Evolutionary conservation across 2,113 vertebrate species (phyloP), one percentile per base, ranked within the genome.

Genomic region (Prochilodus magdalenae): DNA sequence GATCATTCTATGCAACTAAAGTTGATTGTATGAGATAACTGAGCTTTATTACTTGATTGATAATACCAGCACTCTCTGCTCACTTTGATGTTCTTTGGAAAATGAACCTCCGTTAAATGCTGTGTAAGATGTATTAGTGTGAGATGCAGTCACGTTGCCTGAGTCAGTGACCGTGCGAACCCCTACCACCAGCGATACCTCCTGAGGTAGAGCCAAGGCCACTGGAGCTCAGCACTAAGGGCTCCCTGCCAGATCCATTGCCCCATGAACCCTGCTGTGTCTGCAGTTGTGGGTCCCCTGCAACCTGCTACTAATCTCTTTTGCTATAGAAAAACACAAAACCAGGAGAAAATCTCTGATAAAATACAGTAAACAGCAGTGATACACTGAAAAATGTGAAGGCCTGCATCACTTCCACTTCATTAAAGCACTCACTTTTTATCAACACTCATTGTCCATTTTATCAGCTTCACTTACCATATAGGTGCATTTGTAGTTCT

Each of bases 121-220:
- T n/a, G 26, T 20, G 0, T 69, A n/a, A 62, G 36, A 44, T 27
- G 22, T n/a, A 40, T 11, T 29, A 27, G 29, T 66, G 30, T 40
- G 40, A 53, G 62, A 36, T n/a, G n/a, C 16, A 66, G 44, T 62
- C 36, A 26, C 5, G 16, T 26, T 12, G 66, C 36, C 22, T 51
- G 79, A 74, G 47, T 74, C 57, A 81, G 59, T 81, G 60, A 81
- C 60, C 79, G 29, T 74, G 16, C 70, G 59, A 53, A 80, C 70
- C 27, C 30, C 40, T 29, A 3, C 8, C 71, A 53, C 8, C 66
- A 44, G 33, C 22, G 3, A 40, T 33, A 0, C 66, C 22, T 24
- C 18, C 66, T 66, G 60, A 81, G 22, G 44, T 63, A 26, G 47
- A 73, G 27, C 29, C 77, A 80, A 80, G 71, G 71, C 47, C 60